Base-by-base conservation (phyloP, 2,797 vertebrate genomes). In the Linurgus olivaceus region DNA sequence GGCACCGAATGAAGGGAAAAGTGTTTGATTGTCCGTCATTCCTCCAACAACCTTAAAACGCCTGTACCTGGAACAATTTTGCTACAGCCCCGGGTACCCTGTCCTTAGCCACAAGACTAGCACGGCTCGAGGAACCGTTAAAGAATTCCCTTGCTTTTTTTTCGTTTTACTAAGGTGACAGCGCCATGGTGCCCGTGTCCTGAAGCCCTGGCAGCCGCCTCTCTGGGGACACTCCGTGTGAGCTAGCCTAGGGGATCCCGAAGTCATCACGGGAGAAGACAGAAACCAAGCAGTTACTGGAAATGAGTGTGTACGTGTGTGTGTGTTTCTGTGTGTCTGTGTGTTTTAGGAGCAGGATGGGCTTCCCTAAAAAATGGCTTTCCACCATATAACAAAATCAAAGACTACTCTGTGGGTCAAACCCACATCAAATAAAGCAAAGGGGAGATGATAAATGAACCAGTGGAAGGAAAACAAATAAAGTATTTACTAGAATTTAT, bases 161-260 rank as follows among this genome's bases (percentile, higher is more conserved):
- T 47, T 26, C 24, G 0, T 17, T 82, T 85, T 86, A 40, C 10
- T 16, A 14, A 65, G 13, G 33, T 31, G 70, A 10, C 48, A 71
- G 52, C 0, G 2, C 10, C 6, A 6, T 29, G 35, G 8, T 45
- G 18, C 29, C 23, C 16, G 0, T 4, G 51, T 61, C 25, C 24
- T 21, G 3, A 21, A 63, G 2, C 24, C 17, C 55, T 14, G 35
- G 9, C 24, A 77, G 57, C 9, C 6, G 2, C 9, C 25, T 48
- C 5, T 20, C 15, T 20, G 37, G 23, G 35, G 20, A 31, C 31
- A 42, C n/a, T 45, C 35, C 2, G 1, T 44, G 40, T 61, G 58
- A 74, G 8, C 38, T 16, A 23, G 44, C 21, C 13, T n/a, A 13
- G 6, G 5, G 2, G 3, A 33, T 37, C 42, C 35, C 24, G 17